Evolutionary conservation across 1,140 invertebrate genomes (phyloP), one percentile per base, ranked within the genome.

Genomic region (Listronotus bonariensis): DNA sequence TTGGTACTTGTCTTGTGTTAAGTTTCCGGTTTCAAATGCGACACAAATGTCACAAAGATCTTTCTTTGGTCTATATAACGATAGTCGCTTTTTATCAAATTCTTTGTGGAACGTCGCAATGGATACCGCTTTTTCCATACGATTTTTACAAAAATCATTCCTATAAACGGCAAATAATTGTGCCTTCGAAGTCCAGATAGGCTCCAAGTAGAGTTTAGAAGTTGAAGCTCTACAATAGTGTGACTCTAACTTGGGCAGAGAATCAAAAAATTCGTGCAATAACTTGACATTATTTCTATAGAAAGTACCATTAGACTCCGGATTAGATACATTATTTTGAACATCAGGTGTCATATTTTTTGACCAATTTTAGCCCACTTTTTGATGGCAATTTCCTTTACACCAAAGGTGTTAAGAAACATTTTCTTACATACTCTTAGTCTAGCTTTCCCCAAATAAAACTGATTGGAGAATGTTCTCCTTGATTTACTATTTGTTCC

Each of bases 201-300:
- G 53, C 18, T 57, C 61, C 31, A 64, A 10, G 17, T 51, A 56
- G 3, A 56, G 20, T 41, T 64, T 56, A 8, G 20, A 55, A 3
- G 61, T 40, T 14, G 14, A 20, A 12, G 45, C 43, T 32, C 54
- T 43, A 49, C 62, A 58, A 52, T 57, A 58, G 40, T 63, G 41
- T 12, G 42, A 63, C 36, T 63, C 60, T n/a, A 62, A n/a, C 15
- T 63, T 63, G 3, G 60, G 49, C 20, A 63, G 7, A 32, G 38
- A 45, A 14, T 61, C 26, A 32, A 63, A 54, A 8, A 63, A 49
- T 9, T n/a, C n/a, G n/a, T n/a, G n/a, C n/a, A n/a, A n/a, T n/a
- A n/a, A 36, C 11, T 36, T 10, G 11, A 36, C 2, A 1, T 8
- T 36, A 2, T 12, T 12, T 36, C 34, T n/a, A n/a, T n/a, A n/a